Base-by-base conservation (phyloP, 2,888 invertebrate genomes). In the Eledona agricola region DNA sequence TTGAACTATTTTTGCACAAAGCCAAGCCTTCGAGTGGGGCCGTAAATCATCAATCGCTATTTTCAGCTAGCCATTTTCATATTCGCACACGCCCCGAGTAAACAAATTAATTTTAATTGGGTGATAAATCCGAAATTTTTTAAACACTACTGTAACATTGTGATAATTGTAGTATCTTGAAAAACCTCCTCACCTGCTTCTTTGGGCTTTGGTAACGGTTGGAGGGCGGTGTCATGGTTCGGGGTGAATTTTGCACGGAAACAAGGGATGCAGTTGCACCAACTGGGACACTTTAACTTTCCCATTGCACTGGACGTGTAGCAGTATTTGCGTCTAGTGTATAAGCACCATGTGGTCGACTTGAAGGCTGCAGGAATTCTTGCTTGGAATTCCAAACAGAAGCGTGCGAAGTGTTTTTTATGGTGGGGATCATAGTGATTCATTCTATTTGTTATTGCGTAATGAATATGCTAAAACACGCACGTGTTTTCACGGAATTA, bases 121-220 rank as follows among this genome's bases (percentile, higher is more conserved):
- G 4, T 3, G 32, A 10, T 1, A 29, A 11, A 29, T 31, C 23
- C 23, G 15, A 11, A n/a, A n/a, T n/a, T n/a, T n/a, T n/a, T n/a
- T n/a, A n/a, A n/a, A n/a, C n/a, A n/a, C n/a, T n/a, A n/a, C n/a
- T n/a, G n/a, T n/a, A n/a, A n/a, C n/a, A n/a, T n/a, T n/a, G n/a
- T n/a, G n/a, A n/a, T n/a, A n/a, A n/a, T n/a, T n/a, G n/a, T n/a
- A n/a, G 11, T 7, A 10, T 25, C 25, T 26, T 26, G n/a, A n/a
- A n/a, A n/a, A n/a, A n/a, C n/a, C n/a, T n/a, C n/a, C 67, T 91
- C 83, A 40, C 86, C 85, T 64, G 92, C 91, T 68, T 90, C 93
- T 75, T 95, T 95, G 2, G 76, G 76, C 58, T 73, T 76, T 0
- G 75, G 75, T 43, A 73, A 53, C 9, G 66, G 59, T 29, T 73